Base-by-base conservation (phyloP, 2,888 invertebrate species). In the Brassicogethes aeneus region DNA sequence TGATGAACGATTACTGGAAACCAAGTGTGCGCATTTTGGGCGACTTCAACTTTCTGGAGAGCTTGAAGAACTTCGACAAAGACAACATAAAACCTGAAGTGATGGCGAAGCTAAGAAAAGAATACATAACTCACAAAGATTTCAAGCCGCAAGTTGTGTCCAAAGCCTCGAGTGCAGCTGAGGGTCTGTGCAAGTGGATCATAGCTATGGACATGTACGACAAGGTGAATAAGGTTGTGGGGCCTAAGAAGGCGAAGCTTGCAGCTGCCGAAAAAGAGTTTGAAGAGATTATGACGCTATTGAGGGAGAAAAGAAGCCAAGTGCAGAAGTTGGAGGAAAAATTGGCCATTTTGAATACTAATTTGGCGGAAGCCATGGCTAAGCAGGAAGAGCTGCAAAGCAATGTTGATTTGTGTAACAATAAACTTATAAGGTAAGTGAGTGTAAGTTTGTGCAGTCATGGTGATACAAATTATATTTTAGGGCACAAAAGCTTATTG, bases 91-190 rank as follows among this genome's bases (percentile, higher is more conserved):
- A 85, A 31, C 59, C 73, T 2, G 73, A 75, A 16, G 75, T 79
- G 8, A 88, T 90, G 79, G 71, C 75, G 52, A 82, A 82, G 66
- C 81, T 85, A 49, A 70, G 85, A 48, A 82, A 81, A 59, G 85
- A 85, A 56, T 88, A 80, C 64, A 67, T 85, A 17, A 75, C 79
- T 0, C 75, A 89, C 60, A 80, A 82, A 57, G 81, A 85, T 56
- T 90, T 90, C 62, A 83, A 85, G 52, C 88, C 89, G 1, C 71
- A 76, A 43, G 75, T 85, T 40, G 84, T 90, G 40, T 85, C 85
- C 10, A 88, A 90, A 67, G 93, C 93, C 1, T 95, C 94, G 0
- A 82, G 89, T 48, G 96, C 96, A 2, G 95, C 94, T 15, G 92
- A 95, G 70, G 94, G 93, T 38, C 71, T 90, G 31, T 91, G 90